A percentile compares a stretch with the other conserved stretches of the same genome.
Evolutionary conservation across 2,113 vertebrate genomes (phyloP).

Genomic region (Nycticryphes semicollaris): DNA sequence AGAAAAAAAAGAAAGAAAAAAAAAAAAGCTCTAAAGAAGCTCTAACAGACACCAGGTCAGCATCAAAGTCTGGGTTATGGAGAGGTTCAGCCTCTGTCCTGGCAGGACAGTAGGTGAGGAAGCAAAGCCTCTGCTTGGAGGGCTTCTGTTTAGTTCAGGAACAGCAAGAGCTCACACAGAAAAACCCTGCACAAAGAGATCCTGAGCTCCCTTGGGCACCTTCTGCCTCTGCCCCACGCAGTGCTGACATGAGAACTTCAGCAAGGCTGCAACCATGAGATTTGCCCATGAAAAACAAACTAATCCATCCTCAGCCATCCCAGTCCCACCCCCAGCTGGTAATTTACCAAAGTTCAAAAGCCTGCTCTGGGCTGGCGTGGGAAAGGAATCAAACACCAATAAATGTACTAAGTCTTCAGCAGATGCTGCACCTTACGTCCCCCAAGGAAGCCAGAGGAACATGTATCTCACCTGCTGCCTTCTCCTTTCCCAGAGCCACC

Average conservation of each 20-base stretch:
- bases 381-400: not conserved
- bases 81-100: not conserved
- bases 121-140: not conserved
- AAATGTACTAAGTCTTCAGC: not conserved
- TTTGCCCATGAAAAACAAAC: not conserved
- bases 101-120: not conserved
- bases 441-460: not conserved
- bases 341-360: not conserved
- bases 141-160: not conserved
- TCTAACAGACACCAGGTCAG: not conserved
- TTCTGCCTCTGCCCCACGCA: rapidly evolving
- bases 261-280: not conserved
- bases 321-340: not conserved
- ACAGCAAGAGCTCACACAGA: not conserved
- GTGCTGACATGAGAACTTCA: not conserved
- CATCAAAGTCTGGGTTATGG: not conserved
- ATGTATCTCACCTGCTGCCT: not conserved
- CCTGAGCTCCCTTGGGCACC: rapidly evolving
- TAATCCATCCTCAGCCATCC: not conserved
- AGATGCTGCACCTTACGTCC: not conserved
- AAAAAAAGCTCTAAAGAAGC: no score
- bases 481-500: not conserved
- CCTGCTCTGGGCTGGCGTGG: not conserved
- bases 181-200: not conserved
- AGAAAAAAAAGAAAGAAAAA: no score